Conservation (phyloP, 1,140 invertebrate species). For the Glomeris maerens region DNA sequence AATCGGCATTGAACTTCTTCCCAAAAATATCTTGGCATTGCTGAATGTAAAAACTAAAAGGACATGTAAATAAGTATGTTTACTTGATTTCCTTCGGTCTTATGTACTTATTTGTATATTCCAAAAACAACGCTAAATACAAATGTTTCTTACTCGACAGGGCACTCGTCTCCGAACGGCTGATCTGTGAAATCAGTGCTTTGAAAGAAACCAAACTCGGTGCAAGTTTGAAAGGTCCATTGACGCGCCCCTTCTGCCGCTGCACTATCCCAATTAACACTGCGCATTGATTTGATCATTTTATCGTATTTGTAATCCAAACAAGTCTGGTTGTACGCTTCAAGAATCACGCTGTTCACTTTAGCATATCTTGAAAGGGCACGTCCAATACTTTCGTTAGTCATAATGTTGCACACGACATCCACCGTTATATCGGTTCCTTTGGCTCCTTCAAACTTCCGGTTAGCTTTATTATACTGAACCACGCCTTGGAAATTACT, state of each 20-base stretch:
- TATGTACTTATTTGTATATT: no score
- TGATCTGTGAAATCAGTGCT: constrained; percentile 56
- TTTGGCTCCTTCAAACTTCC: constrained; percentile 44
- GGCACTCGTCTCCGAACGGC: constrained; percentile 62
- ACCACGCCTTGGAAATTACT: constrained; percentile 63
- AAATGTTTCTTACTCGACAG: constrained; percentile 35
- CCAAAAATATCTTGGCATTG: constrained; percentile 71
- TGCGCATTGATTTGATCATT: constrained; percentile 54
- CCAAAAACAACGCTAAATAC: no score
- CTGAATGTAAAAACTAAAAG: constrained; percentile 50
- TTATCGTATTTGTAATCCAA: constrained; percentile 67
- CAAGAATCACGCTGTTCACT: constrained; percentile 55
- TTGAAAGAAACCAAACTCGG: constrained; percentile 89
- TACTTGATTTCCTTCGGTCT: no score
- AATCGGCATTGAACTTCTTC: constrained; percentile 28
- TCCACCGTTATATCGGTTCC: constrained; percentile 63
- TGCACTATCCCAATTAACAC: constrained; percentile 43
- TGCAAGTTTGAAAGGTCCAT: constrained; percentile 91
- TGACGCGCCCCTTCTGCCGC: constrained; percentile 37
- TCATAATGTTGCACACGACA: constrained; percentile 58
- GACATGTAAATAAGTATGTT: no score
- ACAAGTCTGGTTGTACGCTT: constrained; percentile 54
- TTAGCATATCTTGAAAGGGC: constrained; percentile 52
- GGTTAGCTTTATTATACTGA: constrained; percentile 90
- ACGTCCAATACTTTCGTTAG: constrained; percentile 39